Conservation (phyloP, 1,140 invertebrate genomes). For the Brachionus paranguensis region DNA sequence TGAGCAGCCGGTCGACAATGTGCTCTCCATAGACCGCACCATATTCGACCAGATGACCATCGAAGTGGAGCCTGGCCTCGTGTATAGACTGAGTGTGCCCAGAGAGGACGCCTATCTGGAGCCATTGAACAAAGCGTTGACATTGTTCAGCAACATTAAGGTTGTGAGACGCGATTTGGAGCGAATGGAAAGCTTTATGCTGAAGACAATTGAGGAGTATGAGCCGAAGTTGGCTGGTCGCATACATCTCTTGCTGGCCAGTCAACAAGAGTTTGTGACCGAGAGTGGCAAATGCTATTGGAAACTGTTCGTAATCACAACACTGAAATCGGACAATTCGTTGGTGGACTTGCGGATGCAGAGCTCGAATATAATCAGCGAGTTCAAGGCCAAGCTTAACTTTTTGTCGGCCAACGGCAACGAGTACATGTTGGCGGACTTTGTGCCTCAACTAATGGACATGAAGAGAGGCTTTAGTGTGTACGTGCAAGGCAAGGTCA, state of each 20-base stretch:
- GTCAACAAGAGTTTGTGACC: conserved; percentile 7
- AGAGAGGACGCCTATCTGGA: not conserved
- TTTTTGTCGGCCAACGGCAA: not conserved
- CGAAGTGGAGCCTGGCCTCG: not conserved
- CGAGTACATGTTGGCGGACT: not conserved
- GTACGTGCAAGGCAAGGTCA: conserved; percentile 5
- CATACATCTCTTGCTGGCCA: not conserved
- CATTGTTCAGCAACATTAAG: not conserved
- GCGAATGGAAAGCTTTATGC: not conserved
- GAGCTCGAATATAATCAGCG: not conserved
- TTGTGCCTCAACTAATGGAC: not conserved
- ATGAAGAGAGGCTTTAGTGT: not conserved
- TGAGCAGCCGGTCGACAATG: conserved; percentile 3
- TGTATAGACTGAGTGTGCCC: not conserved
- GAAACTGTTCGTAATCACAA: not conserved
- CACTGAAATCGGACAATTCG: not conserved
- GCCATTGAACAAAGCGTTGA: conserved; percentile 5
- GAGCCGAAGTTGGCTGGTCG: not conserved
- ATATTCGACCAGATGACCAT: not conserved
- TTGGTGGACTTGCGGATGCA: not conserved
- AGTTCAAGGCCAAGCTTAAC: not conserved
- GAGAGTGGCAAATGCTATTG: not conserved
- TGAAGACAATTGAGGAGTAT: not conserved
- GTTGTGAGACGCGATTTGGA: not conserved
- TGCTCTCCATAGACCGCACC: not conserved